phyloP scores from a whole-genome alignment of 2,888 invertebrate genomes.

The Cryptocheilus praepositus region DNA sequence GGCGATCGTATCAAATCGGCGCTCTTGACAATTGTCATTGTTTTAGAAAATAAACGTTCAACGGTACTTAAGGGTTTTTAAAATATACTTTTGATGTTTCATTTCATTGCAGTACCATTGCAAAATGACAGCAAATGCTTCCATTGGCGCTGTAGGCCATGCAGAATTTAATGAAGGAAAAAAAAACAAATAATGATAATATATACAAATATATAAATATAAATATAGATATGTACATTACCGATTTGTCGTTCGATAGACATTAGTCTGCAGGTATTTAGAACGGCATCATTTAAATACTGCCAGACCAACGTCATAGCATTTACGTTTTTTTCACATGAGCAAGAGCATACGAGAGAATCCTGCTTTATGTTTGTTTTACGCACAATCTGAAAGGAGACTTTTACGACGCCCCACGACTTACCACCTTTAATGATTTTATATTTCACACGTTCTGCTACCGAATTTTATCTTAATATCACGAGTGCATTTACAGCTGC shows the following conservation, averaged over 20 bases:
- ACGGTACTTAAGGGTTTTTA: slow-evolving; percentile 34
- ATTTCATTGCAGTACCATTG: slow-evolving; percentile 51
- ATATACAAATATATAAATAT: slow-evolving; percentile 53
- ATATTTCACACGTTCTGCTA: too few species aligned
- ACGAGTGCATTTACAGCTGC: background rate
- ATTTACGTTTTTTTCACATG: slow-evolving; percentile 45
- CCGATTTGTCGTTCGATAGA: slow-evolving; percentile 60
- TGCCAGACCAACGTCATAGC: slow-evolving; percentile 48
- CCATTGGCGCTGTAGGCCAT: slow-evolving; percentile 65
- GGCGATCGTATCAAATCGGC: slow-evolving; percentile 24
- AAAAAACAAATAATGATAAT: slow-evolving; percentile 51
- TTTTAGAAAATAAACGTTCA: slow-evolving; percentile 32
- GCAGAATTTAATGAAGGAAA: slow-evolving; percentile 51
- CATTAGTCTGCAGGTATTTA: slow-evolving; percentile 54
- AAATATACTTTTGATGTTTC: slow-evolving; percentile 35
- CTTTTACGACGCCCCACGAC: background rate
- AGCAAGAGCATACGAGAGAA: background rate
- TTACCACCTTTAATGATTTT: background rate
- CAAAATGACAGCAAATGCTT: slow-evolving; percentile 58
- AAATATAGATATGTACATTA: slow-evolving; percentile 55
- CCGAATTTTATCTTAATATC: background rate
- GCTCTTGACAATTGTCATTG: slow-evolving; percentile 37
- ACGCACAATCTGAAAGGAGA: slow-evolving; percentile 28
- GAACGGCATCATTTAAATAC: slow-evolving; percentile 49
- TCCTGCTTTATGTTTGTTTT: slow-evolving; percentile 29